phyloP scores from a whole-genome alignment of 92 coral and sea anemone species.

The Virgularia gustaviana region DNA sequence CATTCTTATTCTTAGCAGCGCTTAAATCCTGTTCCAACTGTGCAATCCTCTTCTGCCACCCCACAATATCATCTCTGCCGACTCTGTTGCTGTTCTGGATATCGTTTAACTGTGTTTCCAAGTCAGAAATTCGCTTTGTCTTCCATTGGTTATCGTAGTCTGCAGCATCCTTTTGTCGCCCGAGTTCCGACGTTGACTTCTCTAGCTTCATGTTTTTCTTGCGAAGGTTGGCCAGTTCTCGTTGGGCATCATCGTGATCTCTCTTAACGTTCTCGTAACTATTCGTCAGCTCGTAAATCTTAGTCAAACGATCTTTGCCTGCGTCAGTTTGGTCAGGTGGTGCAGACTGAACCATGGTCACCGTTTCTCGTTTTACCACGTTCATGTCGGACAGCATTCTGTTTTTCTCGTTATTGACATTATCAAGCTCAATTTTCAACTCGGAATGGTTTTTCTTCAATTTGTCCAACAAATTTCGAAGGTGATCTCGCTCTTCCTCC shows the following conservation, averaged over 20 bases:
- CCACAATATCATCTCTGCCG: conserved; percentile 82
- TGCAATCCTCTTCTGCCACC: conserved; percentile 82
- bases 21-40: conserved; percentile 74
- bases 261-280: conserved; percentile 69
- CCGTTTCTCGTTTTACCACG: conserved; percentile 29
- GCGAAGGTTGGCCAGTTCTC: conserved; percentile 66
- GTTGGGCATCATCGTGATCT: conserved; percentile 61
- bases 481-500: conserved; percentile 74
- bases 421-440: conserved; percentile 72
- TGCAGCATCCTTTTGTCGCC: conserved; percentile 67
- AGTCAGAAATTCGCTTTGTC: conserved; percentile 70
- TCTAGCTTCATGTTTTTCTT: conserved; percentile 62
- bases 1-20: conserved; percentile 70
- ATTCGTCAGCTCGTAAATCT: conserved; percentile 72
- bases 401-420: conserved; percentile 78
- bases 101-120: conserved; percentile 76
- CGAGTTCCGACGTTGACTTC: conserved; percentile 64
- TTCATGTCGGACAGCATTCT: conserved; percentile 69
- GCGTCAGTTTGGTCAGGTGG: conserved; percentile 38
- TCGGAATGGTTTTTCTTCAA: conserved; percentile 74
- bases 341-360: conserved; percentile 29
- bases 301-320: conserved; percentile 67
- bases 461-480: conserved; percentile 67
- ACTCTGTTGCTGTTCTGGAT: conserved; percentile 78
- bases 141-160: conserved; percentile 76